These are phyloP conservation scores for Pica pica DNA, from an alignment of 2,113 vertebrate genomes.

Conservation along the genomic window DNA sequence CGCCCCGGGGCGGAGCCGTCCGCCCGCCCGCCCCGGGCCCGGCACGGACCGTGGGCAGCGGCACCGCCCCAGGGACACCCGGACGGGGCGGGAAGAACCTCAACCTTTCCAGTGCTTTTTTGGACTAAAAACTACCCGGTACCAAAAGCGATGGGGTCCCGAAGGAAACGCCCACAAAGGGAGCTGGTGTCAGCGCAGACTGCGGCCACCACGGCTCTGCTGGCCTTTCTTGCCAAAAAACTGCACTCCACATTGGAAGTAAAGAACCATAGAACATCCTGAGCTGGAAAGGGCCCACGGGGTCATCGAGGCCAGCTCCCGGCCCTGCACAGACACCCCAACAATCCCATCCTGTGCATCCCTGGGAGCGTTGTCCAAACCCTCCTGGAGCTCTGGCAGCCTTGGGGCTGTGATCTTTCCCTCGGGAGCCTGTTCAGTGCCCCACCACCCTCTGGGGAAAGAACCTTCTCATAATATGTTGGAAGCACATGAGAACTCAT, in stretches of 20 bases:
- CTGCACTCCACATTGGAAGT: accelerated
- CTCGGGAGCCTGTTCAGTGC: background rate
- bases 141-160: accelerated
- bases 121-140: background rate
- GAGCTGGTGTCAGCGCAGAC: background rate
- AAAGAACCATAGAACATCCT: background rate
- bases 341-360: background rate
- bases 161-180: accelerated
- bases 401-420: background rate
- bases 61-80: background rate
- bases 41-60: background rate
- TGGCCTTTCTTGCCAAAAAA: background rate
- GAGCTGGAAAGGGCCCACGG: background rate
- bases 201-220: accelerated
- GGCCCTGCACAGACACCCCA: background rate
- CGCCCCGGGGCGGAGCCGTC: background rate
- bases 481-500: background rate
- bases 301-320: background rate
- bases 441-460: background rate
- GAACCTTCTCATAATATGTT: background rate
- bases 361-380: background rate
- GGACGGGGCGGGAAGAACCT: no score
- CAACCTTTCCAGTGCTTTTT: background rate
- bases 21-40: background rate
- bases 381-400: background rate